Percentiles rank a stretch among this genome's conserved stretches.
These are phyloP conservation scores for Crotophaga sulcirostris DNA, from an alignment of 2,113 vertebrate species.

Conservation along the genomic window DNA sequence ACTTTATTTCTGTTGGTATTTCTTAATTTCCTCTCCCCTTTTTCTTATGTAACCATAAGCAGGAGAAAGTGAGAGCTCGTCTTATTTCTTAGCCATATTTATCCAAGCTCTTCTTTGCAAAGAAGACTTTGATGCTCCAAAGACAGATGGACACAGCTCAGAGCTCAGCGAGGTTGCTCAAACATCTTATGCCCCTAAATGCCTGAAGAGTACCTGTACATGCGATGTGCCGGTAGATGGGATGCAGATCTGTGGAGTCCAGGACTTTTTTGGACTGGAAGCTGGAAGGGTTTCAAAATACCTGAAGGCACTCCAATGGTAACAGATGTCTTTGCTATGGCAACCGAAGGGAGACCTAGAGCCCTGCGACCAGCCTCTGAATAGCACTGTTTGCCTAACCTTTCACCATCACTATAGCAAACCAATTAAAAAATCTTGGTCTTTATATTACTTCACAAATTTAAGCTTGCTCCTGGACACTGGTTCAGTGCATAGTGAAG, in stretches of 20 bases:
- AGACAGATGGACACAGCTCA: not conserved
- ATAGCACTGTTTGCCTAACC: not conserved
- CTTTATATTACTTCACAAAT: not conserved
- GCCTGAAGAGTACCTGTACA: not conserved
- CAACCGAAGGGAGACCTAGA: not conserved
- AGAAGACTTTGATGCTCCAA: not conserved
- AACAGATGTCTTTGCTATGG: slow-evolving; percentile 2
- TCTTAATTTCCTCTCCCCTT: not conserved
- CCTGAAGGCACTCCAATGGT: slow-evolving; percentile 5
- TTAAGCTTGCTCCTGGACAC: not conserved
- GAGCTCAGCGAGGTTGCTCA: not conserved
- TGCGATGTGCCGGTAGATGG: not conserved
- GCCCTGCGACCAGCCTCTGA: not conserved
- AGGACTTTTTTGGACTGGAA: not conserved
- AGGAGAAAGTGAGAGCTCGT: not conserved
- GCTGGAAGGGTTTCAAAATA: not conserved
- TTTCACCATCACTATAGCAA: not conserved
- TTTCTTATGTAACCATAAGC: not conserved
- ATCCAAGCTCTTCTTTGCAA: not conserved
- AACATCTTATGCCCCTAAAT: not conserved
- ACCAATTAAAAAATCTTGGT: not conserved
- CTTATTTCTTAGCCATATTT: not conserved
- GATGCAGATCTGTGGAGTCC: not conserved
- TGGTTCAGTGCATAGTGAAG: not conserved
- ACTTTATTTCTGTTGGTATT: not conserved